Conservation (phyloP, 2,888 invertebrate species). For the Teleogryllus oceanicus region DNA sequence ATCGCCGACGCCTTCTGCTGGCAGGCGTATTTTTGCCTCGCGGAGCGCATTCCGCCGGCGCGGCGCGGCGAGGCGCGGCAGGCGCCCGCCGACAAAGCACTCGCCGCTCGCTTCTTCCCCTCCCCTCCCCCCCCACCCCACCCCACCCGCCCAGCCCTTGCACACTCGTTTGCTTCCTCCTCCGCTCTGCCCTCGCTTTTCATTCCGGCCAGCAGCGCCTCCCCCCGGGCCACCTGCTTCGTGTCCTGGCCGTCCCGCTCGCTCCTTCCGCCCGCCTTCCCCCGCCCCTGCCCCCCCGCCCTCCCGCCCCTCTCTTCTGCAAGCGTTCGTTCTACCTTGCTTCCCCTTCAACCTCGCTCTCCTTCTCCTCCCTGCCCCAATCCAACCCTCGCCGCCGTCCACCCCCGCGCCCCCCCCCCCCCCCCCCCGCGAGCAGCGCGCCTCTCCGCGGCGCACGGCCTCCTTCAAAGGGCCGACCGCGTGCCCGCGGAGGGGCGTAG, state of each 20-base stretch:
- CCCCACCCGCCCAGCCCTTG: background rate
- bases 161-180: constrained; percentile 5
- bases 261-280: too few species aligned
- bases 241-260: background rate
- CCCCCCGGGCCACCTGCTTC: constrained; percentile 9
- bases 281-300: too few species aligned
- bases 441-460: too few species aligned
- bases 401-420: too few species aligned
- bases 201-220: background rate
- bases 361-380: too few species aligned
- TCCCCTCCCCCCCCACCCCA: background rate
- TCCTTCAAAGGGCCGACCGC: too few species aligned
- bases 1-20: background rate
- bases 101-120: background rate
- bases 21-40: background rate
- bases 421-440: too few species aligned
- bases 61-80: background rate
- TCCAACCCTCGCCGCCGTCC: too few species aligned
- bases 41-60: constrained; percentile 20
- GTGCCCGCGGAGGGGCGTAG: too few species aligned
- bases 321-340: too few species aligned
- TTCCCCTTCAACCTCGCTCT: too few species aligned
- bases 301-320: too few species aligned
- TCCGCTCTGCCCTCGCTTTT: background rate
- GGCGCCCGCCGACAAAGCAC: background rate